These are phyloP conservation scores for Narcine bancroftii DNA, from an alignment of 2,113 vertebrate species.

Conservation along the genomic window DNA sequence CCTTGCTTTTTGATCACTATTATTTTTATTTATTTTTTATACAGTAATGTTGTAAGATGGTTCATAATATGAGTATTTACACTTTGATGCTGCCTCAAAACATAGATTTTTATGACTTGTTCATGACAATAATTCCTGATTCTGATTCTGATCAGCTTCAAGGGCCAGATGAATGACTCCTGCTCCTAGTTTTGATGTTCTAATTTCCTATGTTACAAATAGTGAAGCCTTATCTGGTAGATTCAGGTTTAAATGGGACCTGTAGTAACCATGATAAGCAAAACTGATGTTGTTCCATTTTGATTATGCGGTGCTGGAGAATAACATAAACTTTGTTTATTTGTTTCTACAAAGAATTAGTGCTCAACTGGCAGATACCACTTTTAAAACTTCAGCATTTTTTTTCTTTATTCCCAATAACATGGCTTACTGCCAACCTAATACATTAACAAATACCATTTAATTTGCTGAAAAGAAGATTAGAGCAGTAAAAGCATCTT, in stretches of 20 bases:
- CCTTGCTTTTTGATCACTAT: no score
- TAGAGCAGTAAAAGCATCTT: neutral
- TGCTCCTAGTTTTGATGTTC: no score
- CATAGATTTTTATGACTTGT: no score
- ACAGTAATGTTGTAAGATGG: no score
- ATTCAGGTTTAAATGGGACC: neutral
- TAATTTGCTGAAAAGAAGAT: neutral
- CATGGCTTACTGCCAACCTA: neutral
- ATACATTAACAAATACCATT: neutral
- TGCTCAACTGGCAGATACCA: neutral
- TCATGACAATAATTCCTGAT: no score
- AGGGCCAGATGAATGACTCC: no score
- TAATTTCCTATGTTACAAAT: neutral
- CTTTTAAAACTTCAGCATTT: neutral
- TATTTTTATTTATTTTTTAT: no score
- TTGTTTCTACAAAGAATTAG: neutral
- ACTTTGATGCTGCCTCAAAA: no score
- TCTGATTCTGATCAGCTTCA: no score
- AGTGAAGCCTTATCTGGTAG: neutral
- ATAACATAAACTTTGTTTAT: neutral
- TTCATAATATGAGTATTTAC: no score
- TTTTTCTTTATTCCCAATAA: neutral
- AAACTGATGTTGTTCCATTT: neutral
- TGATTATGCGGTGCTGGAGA: neutral
- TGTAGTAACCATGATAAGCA: neutral